These are phyloP conservation scores for Theocolax elegans DNA, from an alignment of 1,140 invertebrate genomes.

Conservation along the genomic window DNA sequence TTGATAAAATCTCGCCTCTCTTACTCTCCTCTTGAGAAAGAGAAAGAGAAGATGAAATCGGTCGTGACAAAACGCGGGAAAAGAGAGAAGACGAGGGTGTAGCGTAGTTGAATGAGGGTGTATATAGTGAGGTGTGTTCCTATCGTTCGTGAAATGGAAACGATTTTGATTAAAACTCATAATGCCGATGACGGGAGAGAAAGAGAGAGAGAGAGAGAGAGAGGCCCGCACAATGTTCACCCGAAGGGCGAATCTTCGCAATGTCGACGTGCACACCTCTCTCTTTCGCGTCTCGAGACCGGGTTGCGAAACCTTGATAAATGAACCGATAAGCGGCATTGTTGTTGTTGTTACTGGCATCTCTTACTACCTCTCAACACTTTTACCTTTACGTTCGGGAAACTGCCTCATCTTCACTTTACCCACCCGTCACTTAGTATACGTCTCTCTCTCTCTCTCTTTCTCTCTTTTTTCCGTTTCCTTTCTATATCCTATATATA, in stretches of 20 bases:
- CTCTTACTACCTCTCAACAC: constrained; percentile 54
- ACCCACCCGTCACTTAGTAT: too few relatives aligned
- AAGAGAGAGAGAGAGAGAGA: constrained; percentile 26
- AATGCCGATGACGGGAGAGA: constrained; percentile 58
- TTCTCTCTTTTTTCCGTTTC: background rate
- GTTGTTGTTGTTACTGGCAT: too few relatives aligned
- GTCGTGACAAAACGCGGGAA: constrained; percentile 31
- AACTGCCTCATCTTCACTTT: background rate
- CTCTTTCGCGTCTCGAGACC: constrained; percentile 38
- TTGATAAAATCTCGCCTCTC: constrained; percentile 24
- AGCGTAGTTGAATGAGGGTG: background rate
- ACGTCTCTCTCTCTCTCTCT: background rate
- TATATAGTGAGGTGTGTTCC: too few relatives aligned
- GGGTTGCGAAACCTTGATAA: constrained; percentile 55
- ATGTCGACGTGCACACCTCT: constrained; percentile 48
- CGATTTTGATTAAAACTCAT: constrained; percentile 65
- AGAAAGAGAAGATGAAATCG: constrained; percentile 7
- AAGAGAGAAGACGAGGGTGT: background rate
- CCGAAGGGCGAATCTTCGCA: constrained; percentile 34
- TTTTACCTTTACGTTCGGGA: background rate
- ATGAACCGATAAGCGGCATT: constrained; percentile 65
- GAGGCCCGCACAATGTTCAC: background rate
- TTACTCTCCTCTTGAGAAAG: background rate
- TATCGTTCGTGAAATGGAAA: constrained; percentile 51
- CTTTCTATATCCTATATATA: too few relatives aligned